Evolutionary conservation across 2,888 invertebrate species (phyloP), one percentile per base, ranked within the genome.

Genomic region (Ecliptopera silaceata): DNA sequence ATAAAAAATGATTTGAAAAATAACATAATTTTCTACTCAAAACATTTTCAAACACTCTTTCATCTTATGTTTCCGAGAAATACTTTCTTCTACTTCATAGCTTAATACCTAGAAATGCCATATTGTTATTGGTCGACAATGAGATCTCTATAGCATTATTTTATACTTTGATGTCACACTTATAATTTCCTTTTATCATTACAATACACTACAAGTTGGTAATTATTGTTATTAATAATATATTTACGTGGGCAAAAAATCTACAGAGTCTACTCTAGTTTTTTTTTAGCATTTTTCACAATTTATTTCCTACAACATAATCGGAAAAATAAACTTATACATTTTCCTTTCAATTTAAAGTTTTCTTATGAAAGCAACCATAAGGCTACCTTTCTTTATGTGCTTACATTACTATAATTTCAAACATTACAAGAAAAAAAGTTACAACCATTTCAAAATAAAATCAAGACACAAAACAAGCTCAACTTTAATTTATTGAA

Each of bases 91-190:
- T 74, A 80, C 76, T 79, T 74, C 72, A 74, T 75, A 83, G 69
- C 87, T 89, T 88, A 90, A 59, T 5, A 82, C 84, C 87, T 89
- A 91, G 82, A 91, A 91, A 90, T 90, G 90, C 91, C 84, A 86
- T 88, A 87, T 84, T 89, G 86, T 88, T 90, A 89, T 90, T 91
- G 90, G 89, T 90, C 89, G 79, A 88, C 84, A 88, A 87, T 89
- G 90, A 91, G 90, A 90, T 91, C 90, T 89, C 88, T 84, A 86
- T 85, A 85, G 84, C 82, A 81, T 84, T 79, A 82, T 80, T 80
- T 82, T 84, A 83, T 82, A 81, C 80, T 72, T 82, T 84, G 82
- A 85, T 81, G 79, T 80, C 79, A 77, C 79, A 51, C 50, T 76
- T 80, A 73, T 78, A 82, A 81, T 82, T 83, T 84, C 69, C 70